phyloP scores from a whole-genome alignment of 1,140 invertebrate species.

The Bombus consobrinus region DNA sequence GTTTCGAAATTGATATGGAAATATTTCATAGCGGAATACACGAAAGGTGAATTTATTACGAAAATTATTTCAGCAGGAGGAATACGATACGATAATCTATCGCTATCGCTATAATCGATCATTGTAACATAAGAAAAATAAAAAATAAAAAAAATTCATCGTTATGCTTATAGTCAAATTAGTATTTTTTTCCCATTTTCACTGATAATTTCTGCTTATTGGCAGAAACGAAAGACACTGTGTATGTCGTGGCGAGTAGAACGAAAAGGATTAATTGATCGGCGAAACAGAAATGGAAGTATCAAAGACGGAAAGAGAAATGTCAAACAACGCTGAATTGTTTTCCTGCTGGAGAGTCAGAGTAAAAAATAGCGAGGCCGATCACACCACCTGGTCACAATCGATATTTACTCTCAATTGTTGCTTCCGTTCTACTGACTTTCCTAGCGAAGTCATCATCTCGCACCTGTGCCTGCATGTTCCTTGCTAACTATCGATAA shows the following conservation, averaged over 20 bases:
- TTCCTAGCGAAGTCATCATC: conserved; percentile 29
- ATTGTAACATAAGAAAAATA: too few relatives aligned
- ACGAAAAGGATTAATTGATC: neutral
- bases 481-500: neutral
- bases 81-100: too few relatives aligned
- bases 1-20: neutral
- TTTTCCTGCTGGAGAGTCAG: neutral
- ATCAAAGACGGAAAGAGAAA: neutral
- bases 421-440: conserved; percentile 8
- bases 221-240: neutral
- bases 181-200: neutral
- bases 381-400: conserved; percentile 31
- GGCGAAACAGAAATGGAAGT: neutral
- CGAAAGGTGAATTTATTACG: too few relatives aligned
- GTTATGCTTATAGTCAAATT: too few relatives aligned
- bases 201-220: neutral
- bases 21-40: too few relatives aligned
- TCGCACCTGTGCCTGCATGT: neutral
- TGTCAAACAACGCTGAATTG: neutral
- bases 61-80: too few relatives aligned
- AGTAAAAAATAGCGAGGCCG: neutral
- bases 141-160: too few relatives aligned
- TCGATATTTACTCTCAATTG: conserved; percentile 58
- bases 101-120: too few relatives aligned
- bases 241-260: neutral